These are phyloP conservation scores for Cheilosia scutellata DNA, from an alignment of 2,888 invertebrate genomes.

Conservation along the genomic window DNA sequence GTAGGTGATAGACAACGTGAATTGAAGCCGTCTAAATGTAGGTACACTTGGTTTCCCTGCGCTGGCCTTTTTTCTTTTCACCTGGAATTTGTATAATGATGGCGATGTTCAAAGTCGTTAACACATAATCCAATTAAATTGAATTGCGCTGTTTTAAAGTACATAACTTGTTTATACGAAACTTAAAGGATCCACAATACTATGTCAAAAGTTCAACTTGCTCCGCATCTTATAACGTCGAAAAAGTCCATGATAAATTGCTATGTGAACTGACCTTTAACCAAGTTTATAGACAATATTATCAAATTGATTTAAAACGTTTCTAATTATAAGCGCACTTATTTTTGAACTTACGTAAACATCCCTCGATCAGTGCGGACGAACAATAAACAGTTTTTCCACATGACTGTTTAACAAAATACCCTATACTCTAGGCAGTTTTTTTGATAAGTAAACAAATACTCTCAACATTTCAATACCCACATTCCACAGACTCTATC, in stretches of 20 bases:
- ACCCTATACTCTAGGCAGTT: neutral
- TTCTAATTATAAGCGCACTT: constrained; percentile 7
- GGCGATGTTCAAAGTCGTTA: constrained; percentile 58
- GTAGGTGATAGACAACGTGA: constrained; percentile 18
- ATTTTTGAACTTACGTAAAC: constrained; percentile 1
- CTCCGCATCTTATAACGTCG: no score
- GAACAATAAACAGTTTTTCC: constrained; percentile 1
- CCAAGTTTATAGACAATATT: neutral
- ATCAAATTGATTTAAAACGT: constrained; percentile 7
- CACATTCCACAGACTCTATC: constrained; percentile 1
- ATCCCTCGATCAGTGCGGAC: neutral
- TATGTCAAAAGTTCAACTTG: no score
- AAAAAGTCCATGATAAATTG: no score
- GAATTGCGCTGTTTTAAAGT: constrained; percentile 2
- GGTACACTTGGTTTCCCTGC: neutral
- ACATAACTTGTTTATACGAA: neutral
- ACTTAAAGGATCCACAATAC: no score
- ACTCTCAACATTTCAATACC: neutral
- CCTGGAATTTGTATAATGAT: constrained; percentile 4
- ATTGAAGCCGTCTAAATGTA: constrained; percentile 51
- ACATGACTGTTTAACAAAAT: constrained; percentile 17
- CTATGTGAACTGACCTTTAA: constrained; percentile 2
- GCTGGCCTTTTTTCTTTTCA: constrained; percentile 9
- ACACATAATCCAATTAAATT: constrained; percentile 65
- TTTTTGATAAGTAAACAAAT: constrained; percentile 13